These are phyloP conservation scores for Romanogobio albipinnatus DNA, from an alignment of 2,113 vertebrate genomes.

Conservation along the genomic window DNA sequence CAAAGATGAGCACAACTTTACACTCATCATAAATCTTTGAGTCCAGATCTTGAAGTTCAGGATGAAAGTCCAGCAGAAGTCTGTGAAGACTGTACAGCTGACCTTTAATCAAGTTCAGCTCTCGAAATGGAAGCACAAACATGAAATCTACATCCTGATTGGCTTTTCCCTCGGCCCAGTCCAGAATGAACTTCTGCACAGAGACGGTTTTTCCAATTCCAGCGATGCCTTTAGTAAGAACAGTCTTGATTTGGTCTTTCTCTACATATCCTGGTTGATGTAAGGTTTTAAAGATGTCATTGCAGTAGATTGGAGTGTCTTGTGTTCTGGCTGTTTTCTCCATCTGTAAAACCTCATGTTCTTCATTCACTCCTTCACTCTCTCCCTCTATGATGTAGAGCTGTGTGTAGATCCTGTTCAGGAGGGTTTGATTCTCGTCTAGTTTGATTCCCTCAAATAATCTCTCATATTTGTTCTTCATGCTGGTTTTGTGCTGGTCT, in stretches of 20 bases:
- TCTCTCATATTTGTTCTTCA: not conserved
- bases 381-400: not conserved
- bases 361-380: not conserved
- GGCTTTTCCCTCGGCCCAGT: not conserved
- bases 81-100: too few species aligned
- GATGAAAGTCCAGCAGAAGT: not conserved
- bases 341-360: constrained; percentile 1
- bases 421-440: not conserved
- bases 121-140: not conserved
- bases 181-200: not conserved
- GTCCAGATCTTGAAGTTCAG: not conserved
- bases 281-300: too few species aligned
- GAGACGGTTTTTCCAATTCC: not conserved
- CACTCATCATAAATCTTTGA: not conserved
- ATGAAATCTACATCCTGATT: constrained; percentile 2
- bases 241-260: too few species aligned
- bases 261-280: too few species aligned
- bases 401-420: not conserved
- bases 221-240: not conserved
- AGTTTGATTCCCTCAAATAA: not conserved
- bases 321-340: not conserved
- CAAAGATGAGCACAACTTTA: not conserved
- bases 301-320: too few species aligned
- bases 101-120: not conserved
- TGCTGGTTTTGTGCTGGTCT: not conserved